phyloP scores from a whole-genome alignment of 2,888 invertebrate genomes.

The Pseudococcus jackbeardsleyi region DNA sequence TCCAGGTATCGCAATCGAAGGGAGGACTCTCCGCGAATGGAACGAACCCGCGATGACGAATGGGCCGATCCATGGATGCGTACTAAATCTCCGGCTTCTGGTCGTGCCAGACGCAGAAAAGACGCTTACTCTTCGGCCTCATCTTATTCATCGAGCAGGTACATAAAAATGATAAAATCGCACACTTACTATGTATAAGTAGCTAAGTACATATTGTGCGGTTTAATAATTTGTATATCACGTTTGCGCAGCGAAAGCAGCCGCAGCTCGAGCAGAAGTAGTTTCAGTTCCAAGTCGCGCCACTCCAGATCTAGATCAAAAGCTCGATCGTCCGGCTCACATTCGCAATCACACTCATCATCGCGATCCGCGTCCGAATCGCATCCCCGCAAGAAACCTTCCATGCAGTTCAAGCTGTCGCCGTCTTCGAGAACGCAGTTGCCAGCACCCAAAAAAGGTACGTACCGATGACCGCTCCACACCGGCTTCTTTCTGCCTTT shows the following conservation, averaged over 20 bases:
- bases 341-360: conserved; percentile 61
- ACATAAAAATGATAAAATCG: background rate
- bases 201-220: no score
- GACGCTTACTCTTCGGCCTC: conserved; percentile 82
- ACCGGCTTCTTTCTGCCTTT: background rate
- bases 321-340: conserved; percentile 68
- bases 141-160: conserved; percentile 74
- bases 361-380: conserved; percentile 69
- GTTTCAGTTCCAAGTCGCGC: conserved; percentile 72
- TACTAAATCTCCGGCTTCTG: conserved; percentile 66
- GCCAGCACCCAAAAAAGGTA: conserved; percentile 51
- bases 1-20: conserved; percentile 66
- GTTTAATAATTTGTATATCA: no score
- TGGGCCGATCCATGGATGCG: conserved; percentile 97
- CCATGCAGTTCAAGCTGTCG: conserved; percentile 66
- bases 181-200: no score
- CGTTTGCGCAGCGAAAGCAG: conserved; percentile 57
- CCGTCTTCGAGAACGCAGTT: conserved; percentile 63
- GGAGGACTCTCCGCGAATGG: conserved; percentile 66
- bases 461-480: background rate
- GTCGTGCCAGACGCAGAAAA: conserved; percentile 70
- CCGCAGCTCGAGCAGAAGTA: conserved; percentile 71
- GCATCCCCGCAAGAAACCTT: conserved; percentile 67
- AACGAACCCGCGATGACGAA: conserved; percentile 76
- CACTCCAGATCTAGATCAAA: conserved; percentile 72